These are phyloP conservation scores for Alcis repandata DNA, from an alignment of 2,888 invertebrate genomes.

Conservation along the genomic window DNA sequence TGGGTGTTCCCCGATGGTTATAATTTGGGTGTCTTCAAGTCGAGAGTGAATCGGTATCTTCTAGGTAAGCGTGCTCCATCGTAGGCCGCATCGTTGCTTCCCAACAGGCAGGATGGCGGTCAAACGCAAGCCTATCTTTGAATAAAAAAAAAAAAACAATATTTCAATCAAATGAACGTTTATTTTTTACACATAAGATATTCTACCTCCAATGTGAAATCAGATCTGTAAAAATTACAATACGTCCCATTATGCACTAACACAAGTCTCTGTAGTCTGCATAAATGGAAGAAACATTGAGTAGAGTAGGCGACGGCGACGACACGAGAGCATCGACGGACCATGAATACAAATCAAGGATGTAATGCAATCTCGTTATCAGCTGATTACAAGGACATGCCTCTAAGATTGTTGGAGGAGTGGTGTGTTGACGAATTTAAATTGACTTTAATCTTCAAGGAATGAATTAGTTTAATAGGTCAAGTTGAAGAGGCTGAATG, in stretches of 20 bases:
- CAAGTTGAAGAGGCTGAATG: background rate
- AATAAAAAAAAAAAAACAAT: too few species aligned
- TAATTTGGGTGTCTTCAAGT: too few species aligned
- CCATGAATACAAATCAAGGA: conserved; percentile 26
- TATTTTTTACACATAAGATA: background rate
- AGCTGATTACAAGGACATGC: conserved; percentile 7
- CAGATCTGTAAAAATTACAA: background rate
- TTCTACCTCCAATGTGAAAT: background rate
- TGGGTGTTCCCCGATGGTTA: too few species aligned
- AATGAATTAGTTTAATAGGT: background rate
- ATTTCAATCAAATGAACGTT: too few species aligned
- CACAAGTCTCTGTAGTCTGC: background rate
- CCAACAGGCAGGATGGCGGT: too few species aligned
- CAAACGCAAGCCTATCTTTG: too few species aligned
- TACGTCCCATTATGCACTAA: background rate
- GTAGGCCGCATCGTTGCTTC: too few species aligned
- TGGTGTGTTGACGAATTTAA: background rate
- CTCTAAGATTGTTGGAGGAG: background rate
- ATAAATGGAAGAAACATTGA: conserved; percentile 6
- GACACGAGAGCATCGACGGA: conserved; percentile 16
- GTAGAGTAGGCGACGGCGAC: background rate
- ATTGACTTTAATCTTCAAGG: background rate
- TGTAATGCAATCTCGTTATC: conserved; percentile 9
- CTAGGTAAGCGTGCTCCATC: too few species aligned
- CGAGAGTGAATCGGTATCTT: too few species aligned